Evolutionary conservation across 2,888 invertebrate genomes (phyloP).

Genomic region (Phytoseiulus persimilis): DNA sequence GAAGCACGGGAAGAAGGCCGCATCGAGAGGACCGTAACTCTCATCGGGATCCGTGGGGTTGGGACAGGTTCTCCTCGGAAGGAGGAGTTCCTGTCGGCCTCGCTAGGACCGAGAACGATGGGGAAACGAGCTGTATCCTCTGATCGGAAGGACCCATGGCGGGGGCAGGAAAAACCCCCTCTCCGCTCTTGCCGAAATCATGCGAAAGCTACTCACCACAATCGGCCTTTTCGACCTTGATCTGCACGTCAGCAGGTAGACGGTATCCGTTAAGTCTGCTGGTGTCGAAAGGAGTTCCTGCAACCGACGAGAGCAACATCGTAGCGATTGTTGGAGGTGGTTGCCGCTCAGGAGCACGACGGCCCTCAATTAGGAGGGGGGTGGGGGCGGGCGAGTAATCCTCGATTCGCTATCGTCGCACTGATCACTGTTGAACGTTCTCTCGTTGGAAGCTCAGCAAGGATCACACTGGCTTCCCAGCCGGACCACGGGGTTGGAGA

Average conservation of each 20-base stretch:
- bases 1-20: too few relatives aligned
- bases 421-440: neutral
- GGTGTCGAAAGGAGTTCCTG: slow-evolving; percentile 32
- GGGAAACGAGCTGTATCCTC: too few relatives aligned
- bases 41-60: too few relatives aligned
- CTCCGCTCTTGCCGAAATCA: neutral
- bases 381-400: neutral
- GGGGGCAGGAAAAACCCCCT: too few relatives aligned
- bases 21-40: too few relatives aligned
- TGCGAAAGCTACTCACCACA: slow-evolving; percentile 6
- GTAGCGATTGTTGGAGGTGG: neutral
- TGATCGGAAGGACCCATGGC: too few relatives aligned
- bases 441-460: neutral
- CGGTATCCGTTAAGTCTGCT: slow-evolving; percentile 37
- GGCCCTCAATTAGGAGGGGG: neutral
- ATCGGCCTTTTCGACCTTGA: slow-evolving; percentile 32
- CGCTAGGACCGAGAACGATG: too few relatives aligned
- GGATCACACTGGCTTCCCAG: neutral
- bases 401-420: neutral
- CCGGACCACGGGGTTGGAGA: neutral
- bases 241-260: slow-evolving; percentile 34
- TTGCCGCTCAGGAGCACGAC: neutral
- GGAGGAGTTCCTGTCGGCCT: too few relatives aligned
- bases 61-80: too few relatives aligned
- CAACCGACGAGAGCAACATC: slow-evolving; percentile 28